Evolutionary conservation across 1,140 invertebrate genomes (phyloP).

Genomic region (Orius laevigatus): DNA sequence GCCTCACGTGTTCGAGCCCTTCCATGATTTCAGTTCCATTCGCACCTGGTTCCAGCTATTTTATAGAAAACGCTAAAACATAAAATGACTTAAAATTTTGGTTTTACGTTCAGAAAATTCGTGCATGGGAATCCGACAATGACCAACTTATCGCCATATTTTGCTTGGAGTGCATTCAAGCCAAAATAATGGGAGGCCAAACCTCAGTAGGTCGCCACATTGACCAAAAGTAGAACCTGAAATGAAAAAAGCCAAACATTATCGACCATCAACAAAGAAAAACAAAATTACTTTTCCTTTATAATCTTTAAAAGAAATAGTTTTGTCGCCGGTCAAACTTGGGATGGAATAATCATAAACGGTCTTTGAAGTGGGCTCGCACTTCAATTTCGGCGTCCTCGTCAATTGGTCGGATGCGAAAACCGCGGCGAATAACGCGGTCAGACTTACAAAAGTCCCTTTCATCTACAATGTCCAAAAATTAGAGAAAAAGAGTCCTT

Average conservation of each 20-base stretch:
- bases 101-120: constrained; percentile 31
- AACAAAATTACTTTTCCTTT: neutral
- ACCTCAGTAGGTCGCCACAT: constrained; percentile 37
- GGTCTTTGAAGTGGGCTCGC: neutral
- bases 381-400: neutral
- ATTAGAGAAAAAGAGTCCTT: no score
- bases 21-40: constrained; percentile 34
- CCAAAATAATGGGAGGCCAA: constrained; percentile 30
- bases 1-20: constrained; percentile 37
- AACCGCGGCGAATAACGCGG: no score
- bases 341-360: neutral
- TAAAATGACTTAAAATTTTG: constrained; percentile 7
- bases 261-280: no score
- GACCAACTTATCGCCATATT: constrained; percentile 26
- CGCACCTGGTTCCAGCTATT: constrained; percentile 34
- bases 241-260: no score
- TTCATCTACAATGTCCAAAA: no score
- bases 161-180: constrained; percentile 30
- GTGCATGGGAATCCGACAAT: constrained; percentile 38
- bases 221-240: no score
- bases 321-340: neutral
- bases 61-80: neutral
- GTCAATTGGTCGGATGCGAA: no score
- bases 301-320: neutral
- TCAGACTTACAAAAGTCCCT: no score